phyloP scores from a whole-genome alignment of 2,888 invertebrate genomes.

The Drosophila paranaensis region DNA sequence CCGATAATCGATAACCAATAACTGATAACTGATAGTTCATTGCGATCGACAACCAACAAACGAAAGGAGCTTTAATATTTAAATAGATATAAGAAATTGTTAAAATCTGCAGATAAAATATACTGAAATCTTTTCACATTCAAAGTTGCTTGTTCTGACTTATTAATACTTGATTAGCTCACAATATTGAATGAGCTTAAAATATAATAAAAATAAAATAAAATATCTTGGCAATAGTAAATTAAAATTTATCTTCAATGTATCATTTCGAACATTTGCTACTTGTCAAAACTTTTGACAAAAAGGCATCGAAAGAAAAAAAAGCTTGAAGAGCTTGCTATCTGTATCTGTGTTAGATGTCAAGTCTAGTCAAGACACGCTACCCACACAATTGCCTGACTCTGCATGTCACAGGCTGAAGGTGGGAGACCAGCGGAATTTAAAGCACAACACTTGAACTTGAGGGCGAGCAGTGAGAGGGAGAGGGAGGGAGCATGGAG shows the following conservation, averaged over 20 bases:
- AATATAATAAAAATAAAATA: too few relatives aligned
- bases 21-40: neutral
- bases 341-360: neutral
- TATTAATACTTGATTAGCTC: too few relatives aligned
- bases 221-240: neutral
- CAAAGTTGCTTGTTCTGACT: too few relatives aligned
- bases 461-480: neutral
- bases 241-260: neutral
- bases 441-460: conserved; percentile 8
- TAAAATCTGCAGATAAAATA: neutral
- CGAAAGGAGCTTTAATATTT: neutral
- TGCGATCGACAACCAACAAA: neutral
- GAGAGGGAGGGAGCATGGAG: neutral
- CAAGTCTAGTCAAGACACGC: conserved; percentile 6
- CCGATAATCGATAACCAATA: too few relatives aligned
- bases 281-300: neutral
- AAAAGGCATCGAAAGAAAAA: neutral
- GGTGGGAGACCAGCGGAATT: conserved; percentile 3
- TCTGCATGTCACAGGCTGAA: neutral
- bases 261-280: neutral
- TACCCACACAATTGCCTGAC: conserved; percentile 1
- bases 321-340: neutral
- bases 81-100: neutral
- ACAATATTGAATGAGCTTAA: too few relatives aligned
- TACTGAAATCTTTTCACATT: neutral